These are phyloP conservation scores for Styela clava DNA, from an alignment of 23 tunicate genomes.

Conservation along the genomic window DNA sequence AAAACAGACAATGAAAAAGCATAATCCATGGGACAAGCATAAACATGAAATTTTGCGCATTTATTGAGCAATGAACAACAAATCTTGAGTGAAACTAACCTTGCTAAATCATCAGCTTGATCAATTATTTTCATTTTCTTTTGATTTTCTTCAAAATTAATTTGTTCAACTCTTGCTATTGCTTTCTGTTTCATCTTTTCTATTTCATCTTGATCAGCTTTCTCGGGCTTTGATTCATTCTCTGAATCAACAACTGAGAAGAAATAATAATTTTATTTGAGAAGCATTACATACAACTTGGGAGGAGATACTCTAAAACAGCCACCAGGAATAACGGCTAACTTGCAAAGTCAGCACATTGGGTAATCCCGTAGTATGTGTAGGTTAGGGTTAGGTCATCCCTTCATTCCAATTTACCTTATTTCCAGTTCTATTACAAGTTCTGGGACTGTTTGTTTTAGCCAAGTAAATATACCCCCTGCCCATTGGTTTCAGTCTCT, in stretches of 20 bases:
- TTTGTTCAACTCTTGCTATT: not conserved
- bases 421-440: no score
- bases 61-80: no score
- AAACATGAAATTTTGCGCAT: not conserved
- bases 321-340: no score
- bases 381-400: no score
- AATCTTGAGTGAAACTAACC: not conserved
- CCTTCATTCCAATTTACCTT: no score
- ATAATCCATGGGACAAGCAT: no score
- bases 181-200: not conserved
- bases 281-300: not conserved
- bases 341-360: no score
- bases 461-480: no score
- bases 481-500: no score
- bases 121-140: not conserved
- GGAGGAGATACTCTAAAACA: not conserved
- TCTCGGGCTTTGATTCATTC: not conserved
- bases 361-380: no score
- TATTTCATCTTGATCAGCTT: not conserved
- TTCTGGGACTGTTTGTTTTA: no score
- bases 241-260: not conserved
- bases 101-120: constrained; percentile 9
- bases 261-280: not conserved
- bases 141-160: not conserved
- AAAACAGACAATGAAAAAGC: no score